phyloP scores from a whole-genome alignment of 2,113 vertebrate species.

The Plecturocebus donacophilus region DNA sequence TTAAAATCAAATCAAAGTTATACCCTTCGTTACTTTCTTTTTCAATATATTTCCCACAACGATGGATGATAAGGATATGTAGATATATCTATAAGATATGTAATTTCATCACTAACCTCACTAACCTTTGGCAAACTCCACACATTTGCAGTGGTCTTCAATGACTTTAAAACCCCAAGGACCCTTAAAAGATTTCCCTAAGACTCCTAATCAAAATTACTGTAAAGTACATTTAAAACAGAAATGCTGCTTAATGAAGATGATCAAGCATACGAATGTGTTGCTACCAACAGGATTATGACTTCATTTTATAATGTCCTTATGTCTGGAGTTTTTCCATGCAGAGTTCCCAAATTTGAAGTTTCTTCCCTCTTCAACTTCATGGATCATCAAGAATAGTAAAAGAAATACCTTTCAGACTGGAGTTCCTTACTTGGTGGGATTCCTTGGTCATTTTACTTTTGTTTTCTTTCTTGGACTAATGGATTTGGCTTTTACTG shows the following conservation, averaged over 20 bases:
- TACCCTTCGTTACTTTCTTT: constrained; percentile 38
- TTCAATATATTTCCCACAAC: background rate
- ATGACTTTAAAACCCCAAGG: background rate
- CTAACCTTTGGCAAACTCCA: background rate
- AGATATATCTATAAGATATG: background rate
- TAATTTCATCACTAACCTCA: background rate
- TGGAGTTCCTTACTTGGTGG: constrained; percentile 54
- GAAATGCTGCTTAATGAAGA: background rate
- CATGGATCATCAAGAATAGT: constrained; percentile 19
- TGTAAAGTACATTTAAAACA: background rate
- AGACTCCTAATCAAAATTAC: background rate
- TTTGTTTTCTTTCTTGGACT: constrained; percentile 15
- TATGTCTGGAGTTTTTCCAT: background rate
- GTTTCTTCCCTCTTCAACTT: background rate
- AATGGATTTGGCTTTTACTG: constrained; percentile 46
- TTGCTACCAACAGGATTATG: background rate
- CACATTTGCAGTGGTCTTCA: background rate
- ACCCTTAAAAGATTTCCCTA: background rate
- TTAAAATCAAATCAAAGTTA: constrained; percentile 8
- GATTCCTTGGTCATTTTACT: background rate
- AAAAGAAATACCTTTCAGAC: constrained; percentile 40
- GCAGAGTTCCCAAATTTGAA: background rate
- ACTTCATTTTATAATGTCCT: background rate
- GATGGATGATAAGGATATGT: background rate
- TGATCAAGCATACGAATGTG: background rate